Base-by-base conservation (phyloP, 2,797 vertebrate genomes). In the Calcarius lapponicus region DNA sequence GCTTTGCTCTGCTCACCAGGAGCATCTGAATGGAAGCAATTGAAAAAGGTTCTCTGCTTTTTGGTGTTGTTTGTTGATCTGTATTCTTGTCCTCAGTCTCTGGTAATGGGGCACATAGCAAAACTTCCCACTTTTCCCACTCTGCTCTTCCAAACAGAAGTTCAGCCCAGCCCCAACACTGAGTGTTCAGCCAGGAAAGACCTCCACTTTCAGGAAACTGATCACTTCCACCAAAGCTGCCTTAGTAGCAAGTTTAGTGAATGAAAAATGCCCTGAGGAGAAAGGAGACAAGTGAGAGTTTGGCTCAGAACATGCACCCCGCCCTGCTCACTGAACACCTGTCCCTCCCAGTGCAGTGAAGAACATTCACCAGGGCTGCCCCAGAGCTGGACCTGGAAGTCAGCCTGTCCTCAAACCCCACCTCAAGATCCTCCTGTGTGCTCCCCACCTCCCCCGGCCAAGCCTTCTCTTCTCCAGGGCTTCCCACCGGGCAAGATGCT, bases 281-380 rank as follows among this genome's bases (percentile, higher is more conserved):
- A 95, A 91, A 82, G 38, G 31, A 94, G 79, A 88, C 53, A 74
- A 95, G 84, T 0, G 28, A 94, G 58, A 96, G 92, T 75, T 92
- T 92, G 92, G 76, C 60, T 36, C 11, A 6, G 42, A 80, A 34
- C 57, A 34, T 40, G 72, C 50, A 88, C 90, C 57, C 75, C 50
- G 0, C 81, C 91, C 91, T 69, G 56, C 53, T 83, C 65, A 18
- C 28, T 53, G 86, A 93, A 65, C 61, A 87, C 54, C 61, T 54
- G 79, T 88, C 91, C 86, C 75, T 96, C 84, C 81, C 87, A 93
- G 69, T 32, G 26, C 60, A 32, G 22, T 34, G 50, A 73, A 85
- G 28, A 71, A 6, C 40, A 5, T 65, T 93, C 21, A 65, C 38
- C 54, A 66, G 54, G 34, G 20, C 73, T 88, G 82, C 34, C 53